A percentile compares a stretch with the other conserved stretches of the same genome.
phyloP scores from a whole-genome alignment of 2,888 invertebrate species.

The Drosophila conformis region DNA sequence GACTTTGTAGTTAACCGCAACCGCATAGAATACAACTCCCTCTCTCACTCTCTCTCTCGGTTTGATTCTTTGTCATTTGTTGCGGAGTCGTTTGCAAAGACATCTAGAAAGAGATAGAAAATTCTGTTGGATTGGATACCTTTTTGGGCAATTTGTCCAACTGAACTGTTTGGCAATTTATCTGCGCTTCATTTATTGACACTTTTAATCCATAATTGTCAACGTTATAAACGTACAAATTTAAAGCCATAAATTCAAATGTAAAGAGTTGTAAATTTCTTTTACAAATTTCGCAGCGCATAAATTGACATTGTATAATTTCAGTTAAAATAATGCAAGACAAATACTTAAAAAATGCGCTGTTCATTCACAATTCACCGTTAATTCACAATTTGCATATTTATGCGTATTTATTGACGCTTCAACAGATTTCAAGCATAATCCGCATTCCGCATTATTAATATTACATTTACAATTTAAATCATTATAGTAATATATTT shows the following conservation, averaged over 20 bases:
- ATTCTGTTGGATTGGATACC: slow-evolving; percentile 32
- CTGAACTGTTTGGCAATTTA: slow-evolving; percentile 55
- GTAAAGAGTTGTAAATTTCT: slow-evolving; percentile 64
- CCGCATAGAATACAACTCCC: slow-evolving; percentile 12
- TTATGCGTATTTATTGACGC: slow-evolving; percentile 47
- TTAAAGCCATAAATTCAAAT: slow-evolving; percentile 73
- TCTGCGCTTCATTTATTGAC: slow-evolving; percentile 70
- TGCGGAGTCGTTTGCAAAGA: slow-evolving; percentile 2
- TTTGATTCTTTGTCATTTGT: slow-evolving; percentile 32
- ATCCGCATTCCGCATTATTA: slow-evolving; percentile 13
- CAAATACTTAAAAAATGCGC: slow-evolving; percentile 59
- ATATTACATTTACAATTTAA: slow-evolving; percentile 35
- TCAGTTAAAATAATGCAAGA: slow-evolving; percentile 49
- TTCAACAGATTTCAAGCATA: slow-evolving; percentile 11
- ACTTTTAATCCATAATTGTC: slow-evolving; percentile 78
- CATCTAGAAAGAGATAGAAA: neutral
- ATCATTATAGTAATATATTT: slow-evolving; percentile 28
- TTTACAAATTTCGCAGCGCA: slow-evolving; percentile 13
- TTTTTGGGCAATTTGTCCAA: slow-evolving; percentile 29
- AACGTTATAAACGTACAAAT: slow-evolving; percentile 66
- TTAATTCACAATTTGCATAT: slow-evolving; percentile 72
- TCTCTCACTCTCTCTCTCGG: neutral
- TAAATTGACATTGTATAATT: slow-evolving; percentile 37
- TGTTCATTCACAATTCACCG: slow-evolving; percentile 59
- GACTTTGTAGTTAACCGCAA: slow-evolving; percentile 25